Evolutionary conservation across 2,888 invertebrate genomes (phyloP), one percentile per base, ranked within the genome.

Genomic region (Chrysolina oricalcia): DNA sequence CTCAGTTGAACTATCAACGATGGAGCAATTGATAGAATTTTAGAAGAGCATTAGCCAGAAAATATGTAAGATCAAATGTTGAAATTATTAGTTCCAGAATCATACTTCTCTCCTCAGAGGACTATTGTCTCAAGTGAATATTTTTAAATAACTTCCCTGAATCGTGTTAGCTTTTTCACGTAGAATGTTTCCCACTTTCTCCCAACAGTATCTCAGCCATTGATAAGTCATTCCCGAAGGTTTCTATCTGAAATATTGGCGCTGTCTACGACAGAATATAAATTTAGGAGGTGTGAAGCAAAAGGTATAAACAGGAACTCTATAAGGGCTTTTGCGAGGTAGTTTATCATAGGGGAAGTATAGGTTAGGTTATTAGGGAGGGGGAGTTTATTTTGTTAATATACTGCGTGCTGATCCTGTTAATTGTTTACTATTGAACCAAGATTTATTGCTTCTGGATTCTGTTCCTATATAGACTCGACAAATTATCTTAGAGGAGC

Each of bases 201-300:
- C 73, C 62, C 65, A 65, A 67, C 56, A 15, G 63, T 56, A 70
- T 70, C 48, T 48, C 63, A 63, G 35, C 63, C 63, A 70, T 70
- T 70, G 70, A 74, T 65, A 74, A 70, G 65, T 65, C 64, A 43
- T 67, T 50, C 67, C 62, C 73, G 73, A 67, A 66, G 70, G 72
- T 73, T 73, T 70, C 72, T 75, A 74, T 72, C 74, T 76, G 70
- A 77, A 73, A 77, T 77, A 79, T 77, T 66, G 79, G 73, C 62
- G 75, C 71, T 63, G 77, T 73, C 72, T 66, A 63, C 67, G 72
- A 75, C 69, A 63, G 77, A 72, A 79, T 72, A 74, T 74, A 67
- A 76, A 78, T 79, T 79, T 75, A 75, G 69, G 59, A 68, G 72
- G 77, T 77, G 75, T 70, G 78, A 75, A 72, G 65, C 62, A 17